Conservation (phyloP, 2,113 vertebrate species). For the Rallus limicola region DNA sequence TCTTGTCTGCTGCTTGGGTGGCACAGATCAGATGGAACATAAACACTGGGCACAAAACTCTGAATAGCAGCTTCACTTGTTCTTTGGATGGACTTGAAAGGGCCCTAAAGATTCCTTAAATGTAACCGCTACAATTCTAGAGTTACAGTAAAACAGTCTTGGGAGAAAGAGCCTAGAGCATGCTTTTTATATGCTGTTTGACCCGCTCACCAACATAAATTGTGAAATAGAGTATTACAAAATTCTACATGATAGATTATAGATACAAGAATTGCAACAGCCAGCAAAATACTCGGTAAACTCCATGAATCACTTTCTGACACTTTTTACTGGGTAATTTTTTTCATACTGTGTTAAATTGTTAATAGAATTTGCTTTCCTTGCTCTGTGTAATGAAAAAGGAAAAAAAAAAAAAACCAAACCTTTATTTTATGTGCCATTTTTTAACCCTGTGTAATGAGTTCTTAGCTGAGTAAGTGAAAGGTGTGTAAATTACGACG, state of each 20-base stretch:
- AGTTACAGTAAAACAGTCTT: slow-evolving; percentile 73
- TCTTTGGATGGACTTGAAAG: slow-evolving; percentile 83
- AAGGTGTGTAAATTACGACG: slow-evolving; percentile 10
- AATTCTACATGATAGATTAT: slow-evolving; percentile 55
- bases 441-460: slow-evolving; percentile 49
- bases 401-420: not conserved
- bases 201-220: slow-evolving; percentile 60
- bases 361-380: slow-evolving; percentile 72
- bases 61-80: slow-evolving; percentile 82
- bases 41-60: slow-evolving; percentile 84
- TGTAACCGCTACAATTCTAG: slow-evolving; percentile 77
- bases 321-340: slow-evolving; percentile 59
- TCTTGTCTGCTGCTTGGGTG: slow-evolving; percentile 96
- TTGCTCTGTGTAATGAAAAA: slow-evolving; percentile 43
- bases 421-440: slow-evolving; percentile 12
- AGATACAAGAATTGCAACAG: slow-evolving; percentile 49
- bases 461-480: slow-evolving; percentile 37
- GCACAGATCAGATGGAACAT: slow-evolving; percentile 84
- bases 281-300: slow-evolving; percentile 59
- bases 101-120: slow-evolving; percentile 73
- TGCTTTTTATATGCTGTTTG: slow-evolving; percentile 64
- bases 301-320: slow-evolving; percentile 60
- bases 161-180: slow-evolving; percentile 70
- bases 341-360: slow-evolving; percentile 68
- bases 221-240: slow-evolving; percentile 62